Conservation (phyloP, 2,888 invertebrate species). For the Phortica okadai region DNA sequence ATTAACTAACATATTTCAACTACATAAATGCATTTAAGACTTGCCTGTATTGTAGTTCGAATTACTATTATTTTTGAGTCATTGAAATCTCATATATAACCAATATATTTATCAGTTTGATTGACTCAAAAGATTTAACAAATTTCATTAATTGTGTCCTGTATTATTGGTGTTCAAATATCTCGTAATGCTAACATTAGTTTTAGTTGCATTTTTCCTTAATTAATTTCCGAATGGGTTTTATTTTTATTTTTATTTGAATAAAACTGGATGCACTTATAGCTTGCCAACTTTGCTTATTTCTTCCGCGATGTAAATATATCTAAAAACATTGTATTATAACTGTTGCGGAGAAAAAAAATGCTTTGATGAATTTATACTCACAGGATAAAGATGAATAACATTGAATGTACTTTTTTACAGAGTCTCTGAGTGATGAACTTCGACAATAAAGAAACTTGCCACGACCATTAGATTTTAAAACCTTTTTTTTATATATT, state of each 20-base stretch:
- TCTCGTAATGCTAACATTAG: slow-evolving; percentile 5
- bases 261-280: not conserved
- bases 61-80: not conserved
- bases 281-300: slow-evolving; percentile 15
- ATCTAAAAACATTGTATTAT: not conserved
- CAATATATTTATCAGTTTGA: too few relatives aligned
- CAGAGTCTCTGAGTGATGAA: slow-evolving; percentile 56
- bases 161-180: not conserved
- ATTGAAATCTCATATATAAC: not conserved
- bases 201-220: slow-evolving; percentile 7
- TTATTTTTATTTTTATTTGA: not conserved
- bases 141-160: not conserved
- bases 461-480: not conserved
- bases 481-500: not conserved
- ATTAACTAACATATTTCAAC: slow-evolving; percentile 50
- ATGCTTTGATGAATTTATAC: not conserved
- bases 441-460: slow-evolving; percentile 50
- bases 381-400: not conserved
- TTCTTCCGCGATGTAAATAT: not conserved
- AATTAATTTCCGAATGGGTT: slow-evolving; percentile 14
- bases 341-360: not conserved
- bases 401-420: slow-evolving; percentile 49
- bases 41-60: slow-evolving; percentile 20
- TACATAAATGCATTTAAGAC: slow-evolving; percentile 44
- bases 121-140: not conserved